phyloP scores from a whole-genome alignment of 2,797 vertebrate genomes.

The Clamator glandarius region DNA sequence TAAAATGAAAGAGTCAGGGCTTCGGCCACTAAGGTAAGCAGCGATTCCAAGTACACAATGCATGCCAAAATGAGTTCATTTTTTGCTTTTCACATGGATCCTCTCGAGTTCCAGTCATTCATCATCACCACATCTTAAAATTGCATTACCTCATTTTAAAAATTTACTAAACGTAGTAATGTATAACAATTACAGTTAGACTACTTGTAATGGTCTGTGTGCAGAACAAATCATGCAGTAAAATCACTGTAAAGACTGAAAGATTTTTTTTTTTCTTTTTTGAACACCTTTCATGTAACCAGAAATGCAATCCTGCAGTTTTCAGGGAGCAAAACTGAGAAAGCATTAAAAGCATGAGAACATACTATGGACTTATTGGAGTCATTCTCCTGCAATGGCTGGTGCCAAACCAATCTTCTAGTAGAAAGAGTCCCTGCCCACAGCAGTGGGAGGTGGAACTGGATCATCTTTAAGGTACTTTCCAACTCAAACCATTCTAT shows the following conservation, averaged over 20 bases:
- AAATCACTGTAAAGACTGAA: background rate
- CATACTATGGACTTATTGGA: background rate
- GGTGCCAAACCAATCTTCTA: no score
- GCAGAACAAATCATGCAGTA: background rate
- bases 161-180: background rate
- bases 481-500: no score
- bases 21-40: background rate
- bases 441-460: no score
- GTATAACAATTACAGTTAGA: background rate
- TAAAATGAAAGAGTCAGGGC: background rate
- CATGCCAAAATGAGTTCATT: background rate
- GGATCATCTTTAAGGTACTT: no score
- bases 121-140: background rate
- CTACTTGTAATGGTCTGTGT: background rate
- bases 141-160: background rate
- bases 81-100: background rate
- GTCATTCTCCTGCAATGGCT: rapidly evolving
- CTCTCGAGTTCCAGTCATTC: background rate
- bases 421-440: no score
- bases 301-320: background rate
- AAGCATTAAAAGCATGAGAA: background rate
- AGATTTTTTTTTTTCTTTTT: background rate
- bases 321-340: background rate
- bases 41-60: background rate
- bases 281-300: background rate